A percentile compares a stretch with the other conserved stretches of the same genome.
Evolutionary conservation across 2,113 vertebrate species (phyloP).

Genomic region (Triplophysa rosa): DNA sequence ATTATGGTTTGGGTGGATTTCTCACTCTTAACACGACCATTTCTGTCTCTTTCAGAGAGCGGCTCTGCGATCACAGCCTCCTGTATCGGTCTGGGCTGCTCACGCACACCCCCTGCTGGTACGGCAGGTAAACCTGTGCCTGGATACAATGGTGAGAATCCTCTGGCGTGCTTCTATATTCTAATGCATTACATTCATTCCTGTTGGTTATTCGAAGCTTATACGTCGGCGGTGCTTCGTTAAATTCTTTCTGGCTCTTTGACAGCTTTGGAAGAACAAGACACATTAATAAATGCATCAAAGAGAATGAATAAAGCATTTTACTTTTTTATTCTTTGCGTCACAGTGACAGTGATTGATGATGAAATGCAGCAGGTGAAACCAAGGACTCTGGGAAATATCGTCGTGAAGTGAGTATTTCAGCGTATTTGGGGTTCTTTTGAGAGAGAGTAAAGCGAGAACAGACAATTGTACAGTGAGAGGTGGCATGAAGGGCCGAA

Average conservation of each 20-base stretch:
- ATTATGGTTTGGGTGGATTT: not conserved
- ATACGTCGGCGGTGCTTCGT: not conserved
- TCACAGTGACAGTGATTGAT: conserved; percentile 87
- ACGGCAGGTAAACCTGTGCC: conserved; percentile 92
- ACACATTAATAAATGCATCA: not conserved
- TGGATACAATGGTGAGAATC: conserved; percentile 89
- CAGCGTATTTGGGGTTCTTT: not conserved
- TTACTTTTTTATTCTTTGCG: conserved; percentile 34
- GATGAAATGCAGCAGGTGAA: conserved; percentile 84
- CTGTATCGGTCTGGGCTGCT: conserved; percentile 87
- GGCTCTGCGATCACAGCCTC: conserved; percentile 92
- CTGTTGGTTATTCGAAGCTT: not conserved
- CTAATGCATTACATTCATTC: not conserved
- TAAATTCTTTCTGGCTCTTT: not conserved
- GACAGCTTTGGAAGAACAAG: not conserved
- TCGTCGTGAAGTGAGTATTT: conserved; percentile 90
- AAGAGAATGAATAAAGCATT: not conserved
- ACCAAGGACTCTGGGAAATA: conserved; percentile 86
- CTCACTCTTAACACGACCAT: not conserved
- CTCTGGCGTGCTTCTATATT: not conserved
- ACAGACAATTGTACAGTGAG: not conserved
- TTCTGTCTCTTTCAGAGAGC: conserved; percentile 76
- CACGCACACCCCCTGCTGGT: conserved; percentile 85
- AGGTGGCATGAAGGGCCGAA: not conserved
- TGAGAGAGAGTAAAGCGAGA: not conserved